phyloP scores from a whole-genome alignment of 2,888 invertebrate genomes.

The Diarsia mendica region DNA sequence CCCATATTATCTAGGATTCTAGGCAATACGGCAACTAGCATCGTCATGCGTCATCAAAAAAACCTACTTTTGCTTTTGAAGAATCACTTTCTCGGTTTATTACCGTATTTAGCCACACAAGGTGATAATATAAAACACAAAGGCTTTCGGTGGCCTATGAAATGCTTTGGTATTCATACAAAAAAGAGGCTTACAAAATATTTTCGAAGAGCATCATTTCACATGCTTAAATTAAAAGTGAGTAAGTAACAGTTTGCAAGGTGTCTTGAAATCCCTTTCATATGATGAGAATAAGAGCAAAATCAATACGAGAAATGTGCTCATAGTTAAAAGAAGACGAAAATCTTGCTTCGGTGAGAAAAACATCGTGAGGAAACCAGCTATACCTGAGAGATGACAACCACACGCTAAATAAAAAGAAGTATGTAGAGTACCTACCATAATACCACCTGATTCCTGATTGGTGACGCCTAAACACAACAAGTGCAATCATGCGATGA shows the following conservation, averaged over 20 bases:
- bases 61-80: constrained; percentile 34
- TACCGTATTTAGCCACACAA: constrained; percentile 3
- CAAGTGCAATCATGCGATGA: not conserved
- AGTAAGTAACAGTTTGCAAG: not conserved
- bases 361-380: too few relatives aligned
- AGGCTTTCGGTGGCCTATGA: not conserved
- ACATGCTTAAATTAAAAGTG: not conserved
- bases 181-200: not conserved
- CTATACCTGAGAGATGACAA: too few relatives aligned
- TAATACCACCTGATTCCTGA: not conserved
- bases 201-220: not conserved
- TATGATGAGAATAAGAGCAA: too few relatives aligned
- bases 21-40: constrained; percentile 7
- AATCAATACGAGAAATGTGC: too few relatives aligned
- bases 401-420: too few relatives aligned
- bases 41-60: constrained; percentile 48
- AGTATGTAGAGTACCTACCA: not conserved
- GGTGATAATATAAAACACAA: not conserved
- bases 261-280: too few relatives aligned
- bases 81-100: constrained; percentile 42
- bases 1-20: not conserved
- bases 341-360: too few relatives aligned
- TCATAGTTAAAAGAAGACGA: too few relatives aligned
- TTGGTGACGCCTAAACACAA: not conserved
- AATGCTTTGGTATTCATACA: not conserved